phyloP scores from a whole-genome alignment of 2,888 invertebrate species.

The Corythucha ciliata region DNA sequence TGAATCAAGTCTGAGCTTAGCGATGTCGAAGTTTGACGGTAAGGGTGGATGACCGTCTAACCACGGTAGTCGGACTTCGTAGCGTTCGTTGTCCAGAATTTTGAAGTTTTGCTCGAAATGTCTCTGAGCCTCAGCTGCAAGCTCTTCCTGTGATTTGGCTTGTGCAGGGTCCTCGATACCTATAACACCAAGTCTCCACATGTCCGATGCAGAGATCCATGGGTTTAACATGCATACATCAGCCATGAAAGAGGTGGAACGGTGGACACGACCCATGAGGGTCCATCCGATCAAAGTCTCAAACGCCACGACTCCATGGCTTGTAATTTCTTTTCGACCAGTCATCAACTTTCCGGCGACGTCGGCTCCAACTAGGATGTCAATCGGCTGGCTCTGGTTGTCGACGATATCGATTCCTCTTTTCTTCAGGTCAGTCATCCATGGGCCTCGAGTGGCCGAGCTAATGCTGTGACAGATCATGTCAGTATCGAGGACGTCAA shows the following conservation, averaged over 20 bases:
- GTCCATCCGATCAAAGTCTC: too few species aligned
- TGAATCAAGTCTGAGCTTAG: background rate
- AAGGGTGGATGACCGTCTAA: conserved; percentile 11
- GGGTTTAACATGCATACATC: background rate
- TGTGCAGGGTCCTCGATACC: too few species aligned
- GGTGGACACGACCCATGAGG: background rate
- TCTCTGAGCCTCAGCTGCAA: conserved; percentile 1
- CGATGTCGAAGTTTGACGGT: conserved; percentile 4
- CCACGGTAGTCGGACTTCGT: conserved; percentile 16
- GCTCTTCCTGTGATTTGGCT: background rate
- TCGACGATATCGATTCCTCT: too few species aligned
- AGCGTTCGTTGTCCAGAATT: conserved; percentile 10
- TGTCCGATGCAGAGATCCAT: background rate
- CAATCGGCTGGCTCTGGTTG: too few species aligned
- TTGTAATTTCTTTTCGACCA: too few species aligned
- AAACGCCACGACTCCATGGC: too few species aligned
- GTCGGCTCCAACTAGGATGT: too few species aligned
- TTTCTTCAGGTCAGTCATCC: too few species aligned
- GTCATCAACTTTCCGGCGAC: too few species aligned
- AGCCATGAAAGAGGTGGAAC: background rate
- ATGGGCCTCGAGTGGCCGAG: too few species aligned
- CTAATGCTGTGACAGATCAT: too few species aligned
- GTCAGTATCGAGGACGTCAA: too few species aligned
- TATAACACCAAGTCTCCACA: background rate
- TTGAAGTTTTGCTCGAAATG: conserved; percentile 6